Evolutionary conservation across 2,888 invertebrate genomes (phyloP).

Genomic region (Drosophila tripunctata): DNA sequence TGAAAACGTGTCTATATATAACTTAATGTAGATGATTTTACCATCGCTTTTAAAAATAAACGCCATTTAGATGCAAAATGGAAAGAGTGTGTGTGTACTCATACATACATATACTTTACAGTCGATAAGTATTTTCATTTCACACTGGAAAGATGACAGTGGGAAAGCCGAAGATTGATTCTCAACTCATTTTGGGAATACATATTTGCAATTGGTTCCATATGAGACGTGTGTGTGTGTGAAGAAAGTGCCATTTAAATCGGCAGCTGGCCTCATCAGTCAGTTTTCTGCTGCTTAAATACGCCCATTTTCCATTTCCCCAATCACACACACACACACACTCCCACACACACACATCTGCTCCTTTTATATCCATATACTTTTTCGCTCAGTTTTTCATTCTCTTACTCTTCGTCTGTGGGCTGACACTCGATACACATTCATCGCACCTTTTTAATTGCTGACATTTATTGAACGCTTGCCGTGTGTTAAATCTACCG

Average conservation of each 20-base stretch:
- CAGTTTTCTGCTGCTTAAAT: slow-evolving; percentile 41
- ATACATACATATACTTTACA: too few relatives aligned
- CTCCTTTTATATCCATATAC: not conserved
- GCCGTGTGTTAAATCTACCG: slow-evolving; percentile 69
- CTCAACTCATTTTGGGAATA: slow-evolving; percentile 12
- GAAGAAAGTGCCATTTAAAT: slow-evolving; percentile 20
- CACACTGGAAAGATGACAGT: slow-evolving; percentile 14
- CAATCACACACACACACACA: not conserved
- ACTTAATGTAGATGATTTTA: too few relatives aligned
- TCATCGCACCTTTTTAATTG: slow-evolving; percentile 73
- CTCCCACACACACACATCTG: not conserved
- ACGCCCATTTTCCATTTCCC: slow-evolving; percentile 33
- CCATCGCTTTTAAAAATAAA: slow-evolving; percentile 35
- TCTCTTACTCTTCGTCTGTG: not conserved
- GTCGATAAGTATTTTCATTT: slow-evolving; percentile 38
- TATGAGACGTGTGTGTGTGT: not conserved
- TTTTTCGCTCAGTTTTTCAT: not conserved
- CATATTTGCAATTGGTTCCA: slow-evolving; percentile 28
- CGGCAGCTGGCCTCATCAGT: slow-evolving; percentile 28
- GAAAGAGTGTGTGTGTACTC: not conserved
- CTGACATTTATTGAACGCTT: slow-evolving; percentile 72
- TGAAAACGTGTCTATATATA: too few relatives aligned
- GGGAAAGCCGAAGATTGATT: not conserved
- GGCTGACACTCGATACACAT: slow-evolving; percentile 59
- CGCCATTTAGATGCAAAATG: slow-evolving; percentile 9